These are phyloP conservation scores for Trachymyrmex cornetzi DNA, from an alignment of 1,140 invertebrate genomes.

Conservation along the genomic window DNA sequence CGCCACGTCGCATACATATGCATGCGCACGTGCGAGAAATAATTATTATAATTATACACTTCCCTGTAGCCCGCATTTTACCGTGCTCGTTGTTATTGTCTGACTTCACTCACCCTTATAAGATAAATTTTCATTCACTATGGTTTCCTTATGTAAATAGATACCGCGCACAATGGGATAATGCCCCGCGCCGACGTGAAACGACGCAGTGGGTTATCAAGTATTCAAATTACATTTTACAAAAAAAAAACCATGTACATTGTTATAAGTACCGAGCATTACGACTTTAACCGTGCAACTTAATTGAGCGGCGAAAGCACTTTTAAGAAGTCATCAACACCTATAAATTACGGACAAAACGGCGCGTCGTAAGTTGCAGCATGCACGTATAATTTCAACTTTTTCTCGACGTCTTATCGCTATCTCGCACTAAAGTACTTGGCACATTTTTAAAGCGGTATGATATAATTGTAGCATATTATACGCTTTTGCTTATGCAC, in stretches of 20 bases:
- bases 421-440: neutral
- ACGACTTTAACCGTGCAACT: neutral
- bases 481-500: neutral
- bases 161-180: constrained; percentile 31
- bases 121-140: constrained; percentile 56
- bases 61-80: neutral
- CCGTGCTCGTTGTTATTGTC: neutral
- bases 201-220: constrained; percentile 41
- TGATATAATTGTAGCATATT: neutral
- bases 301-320: constrained; percentile 45
- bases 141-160: constrained; percentile 56
- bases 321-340: constrained; percentile 51
- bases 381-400: neutral
- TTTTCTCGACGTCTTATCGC: constrained; percentile 26
- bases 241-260: constrained; percentile 8
- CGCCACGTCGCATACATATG: constrained; percentile 23
- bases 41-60: constrained; percentile 49
- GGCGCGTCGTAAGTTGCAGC: constrained; percentile 17
- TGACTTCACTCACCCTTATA: constrained; percentile 12
- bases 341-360: constrained; percentile 51
- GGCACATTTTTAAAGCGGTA: neutral
- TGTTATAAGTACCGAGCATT: constrained; percentile 28
- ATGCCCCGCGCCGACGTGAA: constrained; percentile 27
- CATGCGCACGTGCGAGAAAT: neutral
- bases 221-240: constrained; percentile 44